Conservation (phyloP, 2,888 invertebrate species). For the Perizoma affinitatum region DNA sequence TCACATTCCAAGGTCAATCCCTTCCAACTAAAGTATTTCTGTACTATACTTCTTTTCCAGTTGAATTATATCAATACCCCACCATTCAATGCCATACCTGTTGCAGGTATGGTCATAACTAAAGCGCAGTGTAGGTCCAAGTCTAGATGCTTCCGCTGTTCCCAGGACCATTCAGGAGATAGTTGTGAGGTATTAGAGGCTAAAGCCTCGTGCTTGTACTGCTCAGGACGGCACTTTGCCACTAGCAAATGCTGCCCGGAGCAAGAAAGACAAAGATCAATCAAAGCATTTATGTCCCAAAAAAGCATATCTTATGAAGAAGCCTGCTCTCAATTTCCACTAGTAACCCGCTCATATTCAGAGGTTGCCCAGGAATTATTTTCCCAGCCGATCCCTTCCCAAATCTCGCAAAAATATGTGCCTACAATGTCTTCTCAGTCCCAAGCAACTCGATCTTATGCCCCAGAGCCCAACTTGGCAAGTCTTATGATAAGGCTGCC, state of each 20-base stretch:
- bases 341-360: background rate
- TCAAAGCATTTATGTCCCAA: background rate
- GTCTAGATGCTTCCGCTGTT: background rate
- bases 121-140: background rate
- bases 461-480: background rate
- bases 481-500: constrained; percentile 1
- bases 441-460: background rate
- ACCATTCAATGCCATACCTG: background rate
- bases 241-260: no score
- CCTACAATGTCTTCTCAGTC: background rate
- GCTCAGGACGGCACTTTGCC: no score
- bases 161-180: no score
- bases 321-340: background rate
- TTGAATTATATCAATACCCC: background rate
- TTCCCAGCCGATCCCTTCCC: background rate
- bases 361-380: background rate
- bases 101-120: background rate
- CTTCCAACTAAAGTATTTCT: background rate
- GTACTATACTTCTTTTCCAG: no score
- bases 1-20: background rate
- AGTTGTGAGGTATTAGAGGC: no score
- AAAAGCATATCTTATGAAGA: background rate
- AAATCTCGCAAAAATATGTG: background rate
- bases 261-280: no score
- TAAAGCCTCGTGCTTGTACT: no score